Evolutionary conservation across 2,888 invertebrate genomes (phyloP).

Genomic region (Schizaphis graminum): DNA sequence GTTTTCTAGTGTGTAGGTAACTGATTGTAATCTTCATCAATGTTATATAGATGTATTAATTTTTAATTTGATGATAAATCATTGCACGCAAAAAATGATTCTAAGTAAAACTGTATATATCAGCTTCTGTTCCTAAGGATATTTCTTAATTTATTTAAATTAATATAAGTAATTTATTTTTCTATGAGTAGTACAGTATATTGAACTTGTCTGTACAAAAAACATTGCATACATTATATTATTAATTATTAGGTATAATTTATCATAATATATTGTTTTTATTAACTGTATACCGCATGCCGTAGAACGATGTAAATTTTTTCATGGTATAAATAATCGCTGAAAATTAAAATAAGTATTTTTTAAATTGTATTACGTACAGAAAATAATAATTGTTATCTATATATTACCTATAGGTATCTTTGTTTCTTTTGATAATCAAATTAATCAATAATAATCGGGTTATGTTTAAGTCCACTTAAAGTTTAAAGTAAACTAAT

Average conservation of each 20-base stretch:
- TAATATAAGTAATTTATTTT: neutral
- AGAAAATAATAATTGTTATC: too few relatives aligned
- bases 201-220: too few relatives aligned
- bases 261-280: neutral
- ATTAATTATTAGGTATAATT: neutral
- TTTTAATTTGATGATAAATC: neutral
- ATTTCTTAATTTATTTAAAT: neutral
- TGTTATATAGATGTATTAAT: neutral
- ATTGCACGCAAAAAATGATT: neutral
- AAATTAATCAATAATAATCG: neutral
- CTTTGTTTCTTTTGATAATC: neutral
- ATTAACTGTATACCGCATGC: neutral
- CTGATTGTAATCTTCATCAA: neutral
- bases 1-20: neutral
- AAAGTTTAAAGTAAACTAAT: neutral
- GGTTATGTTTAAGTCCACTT: neutral
- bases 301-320: neutral
- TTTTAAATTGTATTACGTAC: neutral
- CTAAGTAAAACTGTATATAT: neutral
- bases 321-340: neutral
- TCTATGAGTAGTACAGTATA: too few relatives aligned
- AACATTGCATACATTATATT: neutral
- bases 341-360: neutral
- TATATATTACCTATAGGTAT: too few relatives aligned
- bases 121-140: neutral